Conservation (phyloP, 2,888 invertebrate species). For the Gnatocerus cornutus region DNA sequence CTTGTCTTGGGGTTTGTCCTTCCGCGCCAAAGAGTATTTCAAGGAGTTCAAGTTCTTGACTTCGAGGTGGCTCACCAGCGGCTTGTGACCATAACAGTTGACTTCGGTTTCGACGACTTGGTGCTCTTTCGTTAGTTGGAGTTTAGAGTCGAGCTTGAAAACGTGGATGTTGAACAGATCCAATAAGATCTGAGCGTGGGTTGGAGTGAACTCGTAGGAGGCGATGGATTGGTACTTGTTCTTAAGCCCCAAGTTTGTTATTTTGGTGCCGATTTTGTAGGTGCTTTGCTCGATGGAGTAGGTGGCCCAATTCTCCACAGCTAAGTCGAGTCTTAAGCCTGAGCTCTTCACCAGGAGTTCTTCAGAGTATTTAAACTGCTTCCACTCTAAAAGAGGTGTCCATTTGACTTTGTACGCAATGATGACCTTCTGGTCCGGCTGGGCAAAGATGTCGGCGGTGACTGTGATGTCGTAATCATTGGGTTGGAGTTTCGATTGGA, state of each 20-base stretch:
- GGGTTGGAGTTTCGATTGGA: neutral
- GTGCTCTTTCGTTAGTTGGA: constrained; percentile 71
- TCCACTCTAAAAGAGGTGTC: constrained; percentile 49
- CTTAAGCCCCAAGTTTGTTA: constrained; percentile 57
- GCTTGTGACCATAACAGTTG: constrained; percentile 73
- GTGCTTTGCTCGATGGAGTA: constrained; percentile 50
- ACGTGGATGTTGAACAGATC: constrained; percentile 73
- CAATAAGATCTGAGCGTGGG: constrained; percentile 60
- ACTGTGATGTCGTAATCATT: constrained; percentile 18
- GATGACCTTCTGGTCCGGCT: constrained; percentile 75
- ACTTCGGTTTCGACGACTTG: constrained; percentile 74
- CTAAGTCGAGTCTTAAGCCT: constrained; percentile 64
- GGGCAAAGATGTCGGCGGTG: constrained; percentile 71
- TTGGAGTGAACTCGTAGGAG: constrained; percentile 55
- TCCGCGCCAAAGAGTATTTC: constrained; percentile 73
- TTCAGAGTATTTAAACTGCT: constrained; percentile 68
- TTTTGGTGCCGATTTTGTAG: constrained; percentile 44
- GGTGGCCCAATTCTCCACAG: constrained; percentile 47
- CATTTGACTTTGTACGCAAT: constrained; percentile 62
- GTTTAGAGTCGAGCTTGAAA: constrained; percentile 72
- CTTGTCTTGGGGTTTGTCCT: constrained; percentile 73
- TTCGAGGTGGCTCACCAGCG: constrained; percentile 71
- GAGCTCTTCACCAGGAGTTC: constrained; percentile 70
- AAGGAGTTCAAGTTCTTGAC: constrained; percentile 75
- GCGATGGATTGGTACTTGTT: constrained; percentile 59